These are phyloP conservation scores for Halisarca cf. caerulea DNA, from an alignment of 37 sponge, comb jelly and placozoan genomes.

Conservation along the genomic window DNA sequence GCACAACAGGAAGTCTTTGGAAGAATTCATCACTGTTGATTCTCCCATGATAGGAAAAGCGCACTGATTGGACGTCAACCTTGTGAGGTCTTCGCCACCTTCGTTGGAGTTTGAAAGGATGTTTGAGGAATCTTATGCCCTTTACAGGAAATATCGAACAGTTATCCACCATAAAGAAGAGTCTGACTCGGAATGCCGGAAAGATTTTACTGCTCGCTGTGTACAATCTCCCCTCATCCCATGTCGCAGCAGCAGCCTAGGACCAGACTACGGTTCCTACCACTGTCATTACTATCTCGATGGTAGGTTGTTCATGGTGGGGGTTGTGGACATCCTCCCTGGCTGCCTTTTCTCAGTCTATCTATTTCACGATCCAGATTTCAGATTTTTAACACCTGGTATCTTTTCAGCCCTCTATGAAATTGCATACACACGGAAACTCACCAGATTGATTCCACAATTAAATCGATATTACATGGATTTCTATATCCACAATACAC, in stretches of 20 bases:
- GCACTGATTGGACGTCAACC: constrained; percentile 61
- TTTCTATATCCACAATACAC: constrained; percentile 81
- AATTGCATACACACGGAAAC: constrained; percentile 60
- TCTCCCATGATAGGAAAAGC: constrained; percentile 2
- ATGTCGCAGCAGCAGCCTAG: constrained; percentile 18
- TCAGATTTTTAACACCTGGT: constrained; percentile 75
- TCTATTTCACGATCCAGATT: constrained; percentile 86
- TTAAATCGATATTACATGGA: constrained; percentile 90
- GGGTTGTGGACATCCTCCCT: constrained; percentile 94
- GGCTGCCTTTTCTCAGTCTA: constrained; percentile 88
- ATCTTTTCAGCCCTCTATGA: constrained; percentile 84
- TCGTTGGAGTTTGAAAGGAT: constrained; percentile 71
- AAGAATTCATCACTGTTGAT: constrained; percentile 22
- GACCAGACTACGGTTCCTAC: constrained; percentile 82
- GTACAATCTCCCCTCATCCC: constrained; percentile 81
- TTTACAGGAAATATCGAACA: constrained; percentile 89
- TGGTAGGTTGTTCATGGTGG: constrained; percentile 92
- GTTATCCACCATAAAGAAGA: constrained; percentile 74
- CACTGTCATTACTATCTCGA: constrained; percentile 96
- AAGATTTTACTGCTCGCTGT: constrained; percentile 65
- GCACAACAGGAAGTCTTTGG: constrained; percentile 20
- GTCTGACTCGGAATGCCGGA: constrained; percentile 44
- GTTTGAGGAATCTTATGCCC: constrained; percentile 49
- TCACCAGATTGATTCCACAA: constrained; percentile 39
- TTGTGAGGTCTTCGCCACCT: constrained; percentile 51